A percentile compares a stretch with the other conserved stretches of the same genome.
phyloP scores from a whole-genome alignment of 2,797 vertebrate species.

The Poeciliopsis infans region DNA sequence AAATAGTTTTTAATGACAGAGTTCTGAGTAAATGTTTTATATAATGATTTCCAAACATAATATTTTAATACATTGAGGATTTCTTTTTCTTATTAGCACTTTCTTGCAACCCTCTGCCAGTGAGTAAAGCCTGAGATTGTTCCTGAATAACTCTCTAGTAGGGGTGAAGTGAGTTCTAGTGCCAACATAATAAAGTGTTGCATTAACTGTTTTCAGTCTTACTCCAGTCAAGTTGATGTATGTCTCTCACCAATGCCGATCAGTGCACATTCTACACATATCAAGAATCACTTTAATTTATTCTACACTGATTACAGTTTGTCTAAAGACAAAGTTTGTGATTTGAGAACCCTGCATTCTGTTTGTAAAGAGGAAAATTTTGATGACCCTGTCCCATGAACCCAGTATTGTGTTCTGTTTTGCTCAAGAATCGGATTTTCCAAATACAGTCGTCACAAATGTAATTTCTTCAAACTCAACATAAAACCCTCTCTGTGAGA shows the following conservation, averaged over 20 bases:
- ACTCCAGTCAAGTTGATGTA: neutral
- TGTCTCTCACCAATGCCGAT: neutral
- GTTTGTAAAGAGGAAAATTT: neutral
- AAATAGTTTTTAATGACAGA: neutral
- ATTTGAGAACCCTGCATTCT: neutral
- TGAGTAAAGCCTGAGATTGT: neutral
- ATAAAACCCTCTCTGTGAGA: conserved; percentile 1
- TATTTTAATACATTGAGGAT: neutral
- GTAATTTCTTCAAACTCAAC: neutral
- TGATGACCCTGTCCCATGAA: neutral
- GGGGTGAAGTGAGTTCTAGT: neutral
- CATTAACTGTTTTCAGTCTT: neutral
- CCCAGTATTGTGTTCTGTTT: neutral
- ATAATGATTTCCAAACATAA: neutral
- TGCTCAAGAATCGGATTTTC: neutral
- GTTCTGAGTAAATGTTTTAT: neutral
- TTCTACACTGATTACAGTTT: neutral
- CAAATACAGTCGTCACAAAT: neutral
- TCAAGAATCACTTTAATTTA: neutral
- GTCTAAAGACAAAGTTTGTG: neutral
- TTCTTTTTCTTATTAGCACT: neutral
- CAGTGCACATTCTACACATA: neutral
- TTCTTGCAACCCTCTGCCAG: neutral
- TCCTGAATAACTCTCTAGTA: neutral
- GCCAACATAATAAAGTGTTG: neutral